Evolutionary conservation across 1,140 invertebrate genomes (phyloP).

Genomic region (Micrasema longulum): DNA sequence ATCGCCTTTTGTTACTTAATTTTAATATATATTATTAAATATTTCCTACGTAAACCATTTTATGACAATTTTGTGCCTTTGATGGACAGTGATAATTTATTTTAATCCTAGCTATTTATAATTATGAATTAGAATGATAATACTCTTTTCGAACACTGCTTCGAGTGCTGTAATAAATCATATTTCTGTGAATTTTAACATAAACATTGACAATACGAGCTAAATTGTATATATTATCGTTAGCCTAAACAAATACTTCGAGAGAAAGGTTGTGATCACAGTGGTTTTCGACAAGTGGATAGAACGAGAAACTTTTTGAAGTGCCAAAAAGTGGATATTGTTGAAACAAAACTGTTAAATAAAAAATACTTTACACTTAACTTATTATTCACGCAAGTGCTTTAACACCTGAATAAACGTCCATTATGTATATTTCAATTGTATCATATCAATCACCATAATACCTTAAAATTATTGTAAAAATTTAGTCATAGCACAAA

Average conservation of each 20-base stretch:
- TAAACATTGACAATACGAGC: conserved; percentile 7
- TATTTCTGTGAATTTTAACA: conserved; percentile 18
- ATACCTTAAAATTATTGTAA: conserved; percentile 31
- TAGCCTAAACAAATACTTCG: conserved; percentile 21
- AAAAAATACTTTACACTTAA: conserved; percentile 11
- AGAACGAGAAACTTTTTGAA: conserved; percentile 43
- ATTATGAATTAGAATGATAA: conserved; percentile 7
- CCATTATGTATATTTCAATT: conserved; percentile 39
- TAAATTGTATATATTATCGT: conserved; percentile 13
- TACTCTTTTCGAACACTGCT: conserved; percentile 35
- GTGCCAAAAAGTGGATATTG: conserved; percentile 51
- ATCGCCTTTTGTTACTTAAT: background rate
- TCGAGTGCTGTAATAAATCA: conserved; percentile 29
- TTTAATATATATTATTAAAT: background rate
- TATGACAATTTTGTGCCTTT: conserved; percentile 40
- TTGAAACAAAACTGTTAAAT: conserved; percentile 41
- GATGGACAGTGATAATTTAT: conserved; percentile 42
- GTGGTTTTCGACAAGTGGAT: conserved; percentile 44
- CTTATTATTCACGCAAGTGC: conserved; percentile 51
- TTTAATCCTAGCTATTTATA: conserved; percentile 20
- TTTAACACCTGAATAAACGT: conserved; percentile 45
- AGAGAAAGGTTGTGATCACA: conserved; percentile 50
- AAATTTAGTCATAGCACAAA: conserved; percentile 46
- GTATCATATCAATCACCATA: conserved; percentile 39
- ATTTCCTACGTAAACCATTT: too few species aligned